Percentiles rank a stretch among this genome's conserved stretches.
Evolutionary conservation across 2,797 vertebrate species (phyloP).

Genomic region (Acridotheres tristis): DNA sequence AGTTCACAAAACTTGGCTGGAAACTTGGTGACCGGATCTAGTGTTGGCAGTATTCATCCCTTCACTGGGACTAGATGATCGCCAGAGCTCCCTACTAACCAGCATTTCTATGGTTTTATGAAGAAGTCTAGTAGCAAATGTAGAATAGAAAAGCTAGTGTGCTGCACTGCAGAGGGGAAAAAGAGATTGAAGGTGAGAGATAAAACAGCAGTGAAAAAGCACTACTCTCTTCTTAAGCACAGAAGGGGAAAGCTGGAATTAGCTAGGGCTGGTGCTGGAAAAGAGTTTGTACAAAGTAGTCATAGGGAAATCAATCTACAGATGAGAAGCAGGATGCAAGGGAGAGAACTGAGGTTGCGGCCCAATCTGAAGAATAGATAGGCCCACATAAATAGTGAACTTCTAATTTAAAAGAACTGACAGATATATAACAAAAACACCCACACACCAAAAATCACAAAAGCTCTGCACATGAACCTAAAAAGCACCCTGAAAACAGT

Average conservation of each 20-base stretch:
- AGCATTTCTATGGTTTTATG: neutral
- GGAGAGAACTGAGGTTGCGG: neutral
- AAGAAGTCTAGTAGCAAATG: neutral
- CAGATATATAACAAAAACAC: neutral
- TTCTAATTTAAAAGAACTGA: neutral
- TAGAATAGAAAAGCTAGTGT: neutral
- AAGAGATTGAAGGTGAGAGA: neutral
- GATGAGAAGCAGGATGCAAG: neutral
- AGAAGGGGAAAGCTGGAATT: neutral
- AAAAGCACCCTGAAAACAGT: neutral
- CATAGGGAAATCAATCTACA: neutral
- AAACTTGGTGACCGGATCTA: neutral
- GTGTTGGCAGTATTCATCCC: neutral
- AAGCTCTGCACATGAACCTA: neutral
- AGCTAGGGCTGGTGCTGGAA: neutral
- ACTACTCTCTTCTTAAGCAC: neutral
- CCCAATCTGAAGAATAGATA: neutral
- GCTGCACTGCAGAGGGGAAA: neutral
- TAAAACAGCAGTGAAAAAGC: neutral
- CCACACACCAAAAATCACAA: rapidly evolving
- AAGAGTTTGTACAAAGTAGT: neutral
- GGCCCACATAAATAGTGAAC: neutral
- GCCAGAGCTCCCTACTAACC: neutral
- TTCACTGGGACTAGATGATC: neutral
- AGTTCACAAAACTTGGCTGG: neutral